Evolutionary conservation across 92 coral and sea anemone species (phyloP).

Genomic region (Plumapathes pennacea): DNA sequence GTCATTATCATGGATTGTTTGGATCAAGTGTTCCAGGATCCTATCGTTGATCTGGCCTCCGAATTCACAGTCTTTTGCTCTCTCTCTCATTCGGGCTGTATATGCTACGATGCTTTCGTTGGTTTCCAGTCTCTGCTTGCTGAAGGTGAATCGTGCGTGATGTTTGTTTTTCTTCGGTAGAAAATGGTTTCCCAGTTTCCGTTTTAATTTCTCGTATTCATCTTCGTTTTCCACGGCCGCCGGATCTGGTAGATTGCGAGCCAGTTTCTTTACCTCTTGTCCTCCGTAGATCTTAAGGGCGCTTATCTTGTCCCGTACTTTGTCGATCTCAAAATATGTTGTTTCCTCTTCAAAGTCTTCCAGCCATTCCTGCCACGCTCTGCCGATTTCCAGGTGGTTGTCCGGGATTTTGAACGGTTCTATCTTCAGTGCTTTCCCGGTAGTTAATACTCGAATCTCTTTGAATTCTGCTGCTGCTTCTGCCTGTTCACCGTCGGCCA

Average conservation of each 20-base stretch:
- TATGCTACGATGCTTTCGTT: conserved; percentile 47
- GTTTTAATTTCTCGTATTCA: conserved; percentile 48
- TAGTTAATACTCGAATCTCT: conserved; percentile 12
- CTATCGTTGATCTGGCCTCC: conserved; percentile 45
- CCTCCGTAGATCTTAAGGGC: conserved; percentile 60
- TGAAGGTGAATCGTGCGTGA: conserved; percentile 65
- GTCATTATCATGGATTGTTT: conserved; percentile 57
- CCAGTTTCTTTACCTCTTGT: conserved; percentile 60
- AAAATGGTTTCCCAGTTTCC: conserved; percentile 46
- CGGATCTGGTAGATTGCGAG: conserved; percentile 55
- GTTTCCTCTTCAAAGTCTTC: conserved; percentile 66
- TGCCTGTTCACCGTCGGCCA: no score
- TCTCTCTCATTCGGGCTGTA: conserved; percentile 48
- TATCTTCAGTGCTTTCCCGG: conserved; percentile 23
- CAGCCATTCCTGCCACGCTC: conserved; percentile 68
- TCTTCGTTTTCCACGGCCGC: conserved; percentile 40
- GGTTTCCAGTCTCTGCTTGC: conserved; percentile 30
- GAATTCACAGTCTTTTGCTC: conserved; percentile 56
- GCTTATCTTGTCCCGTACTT: conserved; percentile 43
- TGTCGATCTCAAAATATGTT: conserved; percentile 51
- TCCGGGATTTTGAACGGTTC: conserved; percentile 53
- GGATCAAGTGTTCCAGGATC: conserved; percentile 61
- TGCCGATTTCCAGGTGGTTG: conserved; percentile 54
- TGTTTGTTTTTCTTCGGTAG: conserved; percentile 66
- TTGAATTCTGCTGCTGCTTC: no score